Base-by-base conservation (phyloP, 2,113 vertebrate species). In the Thalassoma bifasciatum region DNA sequence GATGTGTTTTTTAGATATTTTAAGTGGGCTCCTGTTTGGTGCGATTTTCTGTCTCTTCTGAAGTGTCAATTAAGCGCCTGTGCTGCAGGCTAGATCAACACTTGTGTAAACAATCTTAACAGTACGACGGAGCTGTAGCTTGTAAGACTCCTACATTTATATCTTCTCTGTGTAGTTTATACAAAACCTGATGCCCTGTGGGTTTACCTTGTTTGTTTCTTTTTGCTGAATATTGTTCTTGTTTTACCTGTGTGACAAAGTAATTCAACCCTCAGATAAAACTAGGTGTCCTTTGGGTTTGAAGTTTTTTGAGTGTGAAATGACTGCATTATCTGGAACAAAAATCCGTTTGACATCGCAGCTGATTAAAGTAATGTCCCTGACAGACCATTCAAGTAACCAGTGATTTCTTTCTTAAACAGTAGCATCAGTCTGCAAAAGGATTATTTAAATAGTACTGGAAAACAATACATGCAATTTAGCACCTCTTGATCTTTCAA, bases 31-130 rank as follows among this genome's bases (percentile, higher is more conserved):
- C 52, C 23, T 23, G 42, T 24, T 26, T 26, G 13, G 23, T 65
- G 17, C 7, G 9, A 56, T 65, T 76, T 72, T 23, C 38, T 74
- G 59, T 66, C 66, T 60, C 21, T 0, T 7, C 23, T 50, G 49
- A 71, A 19, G 42, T 75, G 49, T 37, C 66, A 70, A 44, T 70
- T 50, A 74, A 23, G 36, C 19, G 40, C 22, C 5, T 51, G 11
- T 59, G 59, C 75, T 52, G 13, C 50, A 63, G 62, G 61, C 50
- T 63, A 47, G 57, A 62, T 62, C 67, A 57, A 30, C 22, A 57
- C 17, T 50, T 44, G 16, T 44, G 24, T 52, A 21, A 57, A 30
- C 22, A n/a, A 5, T 56, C 14, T 66, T 21, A 65, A 30, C 59
- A 70, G 37, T 4, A 22, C 3, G 17, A 6, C 24, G 30, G 49